Evolutionary conservation across 2,888 invertebrate genomes (phyloP).

Genomic region (Plagodis dolabraria): DNA sequence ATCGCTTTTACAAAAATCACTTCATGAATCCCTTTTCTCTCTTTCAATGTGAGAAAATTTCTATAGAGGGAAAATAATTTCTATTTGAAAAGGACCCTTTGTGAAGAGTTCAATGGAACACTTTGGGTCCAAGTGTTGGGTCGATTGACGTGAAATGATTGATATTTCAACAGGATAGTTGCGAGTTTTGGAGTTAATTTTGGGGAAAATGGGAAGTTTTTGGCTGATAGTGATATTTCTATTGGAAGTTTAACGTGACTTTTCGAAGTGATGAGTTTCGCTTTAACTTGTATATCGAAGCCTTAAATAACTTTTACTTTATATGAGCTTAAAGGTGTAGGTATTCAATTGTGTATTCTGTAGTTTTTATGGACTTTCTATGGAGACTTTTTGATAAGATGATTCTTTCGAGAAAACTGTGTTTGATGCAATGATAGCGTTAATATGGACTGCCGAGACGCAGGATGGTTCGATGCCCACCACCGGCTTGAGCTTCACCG

Average conservation of each 20-base stretch:
- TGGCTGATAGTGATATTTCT: neutral
- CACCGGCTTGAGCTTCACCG: no score
- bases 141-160: constrained; percentile 27
- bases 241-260: neutral
- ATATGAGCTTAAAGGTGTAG: no score
- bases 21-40: constrained; percentile 48
- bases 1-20: constrained; percentile 69
- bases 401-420: no score
- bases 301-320: no score
- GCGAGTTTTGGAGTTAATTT: constrained; percentile 13
- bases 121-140: constrained; percentile 29
- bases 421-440: no score
- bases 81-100: constrained; percentile 57
- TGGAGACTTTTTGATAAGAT: no score
- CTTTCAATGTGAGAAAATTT: constrained; percentile 67
- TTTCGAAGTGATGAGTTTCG: neutral
- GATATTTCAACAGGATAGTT: constrained; percentile 27
- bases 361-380: no score
- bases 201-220: neutral
- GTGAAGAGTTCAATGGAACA: constrained; percentile 36
- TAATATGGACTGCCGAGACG: no score
- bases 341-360: no score
- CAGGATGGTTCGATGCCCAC: no score
- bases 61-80: constrained; percentile 70
- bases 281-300: no score